Evolutionary conservation across 2,888 invertebrate species (phyloP), one percentile per base, ranked within the genome.

Genomic region (Pterobdella sp.): DNA sequence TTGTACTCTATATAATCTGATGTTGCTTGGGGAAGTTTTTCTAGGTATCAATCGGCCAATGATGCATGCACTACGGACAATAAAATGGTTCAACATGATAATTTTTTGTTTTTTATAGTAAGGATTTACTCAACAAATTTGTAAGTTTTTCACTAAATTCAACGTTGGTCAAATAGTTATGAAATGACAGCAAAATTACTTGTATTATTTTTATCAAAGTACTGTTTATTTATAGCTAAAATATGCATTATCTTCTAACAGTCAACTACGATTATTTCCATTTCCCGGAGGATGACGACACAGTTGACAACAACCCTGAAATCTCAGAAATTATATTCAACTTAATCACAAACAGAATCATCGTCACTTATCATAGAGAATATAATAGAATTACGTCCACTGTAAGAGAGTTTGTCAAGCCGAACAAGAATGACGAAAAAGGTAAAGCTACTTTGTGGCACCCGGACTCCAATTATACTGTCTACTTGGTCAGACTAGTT

Each of bases 371-470:
- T 76, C 84, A 84, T 76, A 82, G 81, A 1, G 82, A 82, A 74
- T 80, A 81, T 68, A 76, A 77, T 32, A 79, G 82, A 68, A 83
- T 84, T 18, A 81, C 83, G 0, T 80, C 83, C 4, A 83, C 83
- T 3, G 82, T 81, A 0, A 74, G 83, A 34, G 84, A 83, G 74
- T 83, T 79, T 77, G 76, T 81, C 60, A 83, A 83, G 76, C 83
- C 83, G 22, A 77, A 79, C 32, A 81, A 82, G 77, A 81, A 81
- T 78, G 83, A 83, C 52, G 84, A 83, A 75, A 83, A 82, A 76
- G 82, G 82, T 36, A 81, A 81, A 0, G 79, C 78, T 0, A 76
- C 83, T 36, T 76, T 78, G n/a, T 82, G 81, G 81, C 73, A 79
- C 26, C 73, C 78, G 0, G 82, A 83, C 74, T 77, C 78, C 63